Conservation (phyloP, 2,113 vertebrate genomes). For the Alethe diademata region DNA sequence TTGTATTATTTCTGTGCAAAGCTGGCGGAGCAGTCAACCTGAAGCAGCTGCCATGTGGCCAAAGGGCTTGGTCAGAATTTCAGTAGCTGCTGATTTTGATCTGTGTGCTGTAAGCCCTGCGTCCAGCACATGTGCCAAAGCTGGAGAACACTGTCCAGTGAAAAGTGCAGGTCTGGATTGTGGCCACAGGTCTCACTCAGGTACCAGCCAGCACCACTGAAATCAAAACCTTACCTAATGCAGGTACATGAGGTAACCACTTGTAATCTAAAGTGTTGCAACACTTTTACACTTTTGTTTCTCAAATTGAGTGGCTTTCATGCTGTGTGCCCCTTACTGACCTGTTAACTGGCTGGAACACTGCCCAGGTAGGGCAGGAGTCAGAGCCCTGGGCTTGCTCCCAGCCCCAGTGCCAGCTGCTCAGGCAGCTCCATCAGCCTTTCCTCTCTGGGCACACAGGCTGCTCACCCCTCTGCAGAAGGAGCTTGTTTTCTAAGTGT, state of each 20-base stretch:
- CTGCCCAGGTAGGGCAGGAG: fast-evolving
- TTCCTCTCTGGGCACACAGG: not conserved
- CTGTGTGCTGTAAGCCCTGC: not conserved
- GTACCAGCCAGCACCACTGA: not conserved
- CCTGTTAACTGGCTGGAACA: not conserved
- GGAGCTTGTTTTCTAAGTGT: not conserved
- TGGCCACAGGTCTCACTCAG: not conserved
- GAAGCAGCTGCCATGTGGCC: not conserved
- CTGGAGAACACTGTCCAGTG: not conserved
- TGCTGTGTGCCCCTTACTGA: not conserved
- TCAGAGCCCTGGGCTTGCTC: not conserved
- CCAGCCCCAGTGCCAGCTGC: not conserved
- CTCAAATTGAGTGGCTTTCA: not conserved
- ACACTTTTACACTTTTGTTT: not conserved
- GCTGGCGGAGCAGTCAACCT: not conserved
- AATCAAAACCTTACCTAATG: not conserved
- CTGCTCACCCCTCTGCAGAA: not conserved
- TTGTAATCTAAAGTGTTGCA: not conserved
- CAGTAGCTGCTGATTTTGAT: not conserved
- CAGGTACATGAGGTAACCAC: fast-evolving
- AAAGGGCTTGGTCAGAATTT: not conserved
- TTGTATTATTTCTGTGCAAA: not conserved
- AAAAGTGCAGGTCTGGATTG: not conserved
- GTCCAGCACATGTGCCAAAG: not conserved
- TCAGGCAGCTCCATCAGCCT: fast-evolving